These are phyloP conservation scores for Phodopus roborovskii DNA, from an alignment of 2,113 vertebrate species.

Conservation along the genomic window DNA sequence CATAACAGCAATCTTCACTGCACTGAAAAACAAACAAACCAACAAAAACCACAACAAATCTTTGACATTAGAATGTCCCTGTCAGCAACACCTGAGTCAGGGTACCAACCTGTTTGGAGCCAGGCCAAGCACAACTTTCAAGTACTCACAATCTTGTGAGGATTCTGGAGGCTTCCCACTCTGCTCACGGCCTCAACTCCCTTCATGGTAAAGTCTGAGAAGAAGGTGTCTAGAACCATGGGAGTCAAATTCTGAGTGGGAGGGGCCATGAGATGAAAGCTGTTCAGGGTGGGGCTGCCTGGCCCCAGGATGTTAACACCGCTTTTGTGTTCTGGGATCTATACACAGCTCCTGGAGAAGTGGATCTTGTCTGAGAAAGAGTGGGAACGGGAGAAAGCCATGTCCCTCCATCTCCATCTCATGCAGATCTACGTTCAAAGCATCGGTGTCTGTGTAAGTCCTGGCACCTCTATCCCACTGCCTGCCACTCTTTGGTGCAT, in stretches of 20 bases:
- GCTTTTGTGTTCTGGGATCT: neutral
- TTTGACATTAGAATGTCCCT: neutral
- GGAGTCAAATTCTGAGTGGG: neutral
- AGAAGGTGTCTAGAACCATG: neutral
- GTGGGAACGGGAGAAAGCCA: conserved; percentile 73
- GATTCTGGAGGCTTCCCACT: neutral
- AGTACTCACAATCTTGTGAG: neutral
- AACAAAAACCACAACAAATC: neutral
- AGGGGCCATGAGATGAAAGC: neutral
- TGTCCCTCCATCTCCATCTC: conserved; percentile 59
- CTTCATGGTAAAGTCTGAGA: neutral
- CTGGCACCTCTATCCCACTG: accelerated
- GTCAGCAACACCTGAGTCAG: neutral
- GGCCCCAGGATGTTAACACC: neutral
- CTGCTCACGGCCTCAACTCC: neutral
- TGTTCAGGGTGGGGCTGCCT: neutral
- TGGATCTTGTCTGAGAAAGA: conserved; percentile 75
- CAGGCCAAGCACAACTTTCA: neutral
- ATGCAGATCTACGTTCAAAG: conserved; percentile 63
- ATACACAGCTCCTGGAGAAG: conserved; percentile 69
- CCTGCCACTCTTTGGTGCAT: accelerated
- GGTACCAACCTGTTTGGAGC: neutral
- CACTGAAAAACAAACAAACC: neutral
- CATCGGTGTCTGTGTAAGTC: conserved; percentile 65
- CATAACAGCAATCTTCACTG: neutral